Percentiles rank a stretch among this genome's conserved stretches.
These are phyloP conservation scores for Trichoplusia ni DNA, from an alignment of 1,140 invertebrate species.

Conservation along the genomic window DNA sequence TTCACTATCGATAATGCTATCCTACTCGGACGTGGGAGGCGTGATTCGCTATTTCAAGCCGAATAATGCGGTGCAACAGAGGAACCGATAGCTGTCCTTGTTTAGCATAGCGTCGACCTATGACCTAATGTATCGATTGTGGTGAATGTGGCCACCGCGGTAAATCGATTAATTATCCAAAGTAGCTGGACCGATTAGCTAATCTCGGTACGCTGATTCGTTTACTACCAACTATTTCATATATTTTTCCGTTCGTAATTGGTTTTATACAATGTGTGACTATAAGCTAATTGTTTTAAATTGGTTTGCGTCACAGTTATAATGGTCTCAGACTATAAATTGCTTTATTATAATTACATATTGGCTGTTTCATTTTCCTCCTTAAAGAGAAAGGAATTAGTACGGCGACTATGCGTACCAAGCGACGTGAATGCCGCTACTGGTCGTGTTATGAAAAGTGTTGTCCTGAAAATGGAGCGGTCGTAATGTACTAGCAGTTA, in stretches of 20 bases:
- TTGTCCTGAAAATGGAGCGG: too few relatives aligned
- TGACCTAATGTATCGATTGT: constrained; percentile 76
- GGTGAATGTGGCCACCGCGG: constrained; percentile 67
- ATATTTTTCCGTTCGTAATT: neutral
- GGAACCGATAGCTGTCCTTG: constrained; percentile 69
- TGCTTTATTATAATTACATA: too few relatives aligned
- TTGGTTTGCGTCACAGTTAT: neutral
- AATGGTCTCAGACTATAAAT: neutral
- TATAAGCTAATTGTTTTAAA: neutral
- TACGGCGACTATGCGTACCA: too few relatives aligned
- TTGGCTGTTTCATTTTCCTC: too few relatives aligned
- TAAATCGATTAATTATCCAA: constrained; percentile 61
- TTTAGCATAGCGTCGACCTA: constrained; percentile 67
- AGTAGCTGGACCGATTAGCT: constrained; percentile 52
- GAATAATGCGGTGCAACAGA: constrained; percentile 61
- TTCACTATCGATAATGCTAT: constrained; percentile 72
- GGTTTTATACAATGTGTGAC: neutral
- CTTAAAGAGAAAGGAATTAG: too few relatives aligned
- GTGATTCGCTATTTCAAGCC: constrained; percentile 74
- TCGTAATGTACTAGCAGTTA: too few relatives aligned
- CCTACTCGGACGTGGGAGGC: constrained; percentile 68
- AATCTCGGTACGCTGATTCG: constrained; percentile 37
- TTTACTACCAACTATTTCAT: neutral
- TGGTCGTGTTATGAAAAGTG: too few relatives aligned
- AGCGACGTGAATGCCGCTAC: too few relatives aligned